Evolutionary conservation across 2,113 vertebrate genomes (phyloP), one percentile per base, ranked within the genome.

Genomic region (Anser brachyrhynchus): DNA sequence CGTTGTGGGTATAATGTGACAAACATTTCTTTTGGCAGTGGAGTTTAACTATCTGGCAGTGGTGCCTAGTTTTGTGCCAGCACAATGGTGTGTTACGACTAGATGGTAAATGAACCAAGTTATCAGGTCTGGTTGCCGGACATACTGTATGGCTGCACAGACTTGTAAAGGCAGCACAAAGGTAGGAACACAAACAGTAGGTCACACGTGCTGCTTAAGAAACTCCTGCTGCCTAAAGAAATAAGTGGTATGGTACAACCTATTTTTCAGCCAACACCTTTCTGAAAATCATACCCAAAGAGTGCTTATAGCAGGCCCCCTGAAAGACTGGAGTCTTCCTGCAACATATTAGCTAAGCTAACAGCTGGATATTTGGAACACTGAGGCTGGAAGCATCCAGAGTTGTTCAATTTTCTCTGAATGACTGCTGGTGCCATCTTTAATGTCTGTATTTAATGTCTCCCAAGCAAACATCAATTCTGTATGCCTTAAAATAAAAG

Each of bases 381-480:
- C 52, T 44, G 78, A 65, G 52, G 73, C 35, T 94, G 80, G 66
- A 28, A 94, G 62, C 77, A 89, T 39, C 13, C 58, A 33, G 35
- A 55, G 28, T 22, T 43, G 6, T 72, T 92, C 25, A 41, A 15
- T 87, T 58, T 69, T 81, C 66, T 79, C 74, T 77, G 85, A 90
- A 64, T 59, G 75, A 55, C 67, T 88, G 31, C 20, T 74, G 76
- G 76, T 84, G 49, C 12, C 70, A 19, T 33, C 77, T 87, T 70
- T 67, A 57, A 72, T 62, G 80, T 92, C 29, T 77, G 52, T 77
- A 74, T 66, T 96, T 87, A 75, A 70, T 22, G 62, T 78, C 16
- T 87, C 67, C 78, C 13, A 75, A 67, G n/a, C 46, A 90, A 95
- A 90, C 14, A 84, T 67, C 54, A 94, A 13, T 95, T 89, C 67